phyloP scores from a whole-genome alignment of 2,797 vertebrate genomes.

The Cirrhinus molitorella region DNA sequence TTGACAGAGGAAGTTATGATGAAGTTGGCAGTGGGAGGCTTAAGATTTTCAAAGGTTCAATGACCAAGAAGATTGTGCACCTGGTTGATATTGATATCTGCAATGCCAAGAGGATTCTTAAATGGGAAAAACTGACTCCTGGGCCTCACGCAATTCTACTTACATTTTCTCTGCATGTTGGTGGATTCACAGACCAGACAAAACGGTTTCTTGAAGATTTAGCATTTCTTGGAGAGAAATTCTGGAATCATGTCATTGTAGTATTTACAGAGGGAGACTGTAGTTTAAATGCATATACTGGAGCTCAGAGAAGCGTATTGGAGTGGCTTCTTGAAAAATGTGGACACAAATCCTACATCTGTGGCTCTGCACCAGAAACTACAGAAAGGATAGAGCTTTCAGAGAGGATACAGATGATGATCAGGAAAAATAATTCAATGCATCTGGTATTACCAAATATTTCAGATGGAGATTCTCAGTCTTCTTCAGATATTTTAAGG shows the following conservation, averaged over 20 bases:
- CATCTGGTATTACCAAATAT: constrained; percentile 34
- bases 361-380: not conserved
- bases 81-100: constrained; percentile 22
- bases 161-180: not conserved
- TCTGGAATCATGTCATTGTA: constrained; percentile 31
- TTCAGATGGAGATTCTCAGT: not conserved
- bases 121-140: not conserved
- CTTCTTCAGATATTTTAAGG: not conserved
- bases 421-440: constrained; percentile 3
- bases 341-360: constrained; percentile 3
- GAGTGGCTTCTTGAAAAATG: constrained; percentile 40
- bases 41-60: not conserved
- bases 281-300: not conserved
- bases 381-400: not conserved
- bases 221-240: constrained; percentile 19
- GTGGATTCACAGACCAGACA: constrained; percentile 8
- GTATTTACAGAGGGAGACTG: not conserved
- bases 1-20: not conserved
- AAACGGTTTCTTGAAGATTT: constrained; percentile 3
- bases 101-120: constrained; percentile 27
- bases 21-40: not conserved
- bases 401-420: not conserved
- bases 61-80: not conserved
- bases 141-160: constrained; percentile 39
- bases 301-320: not conserved